Percentiles rank a stretch among this genome's conserved stretches.
phyloP scores from a whole-genome alignment of 2,113 vertebrate species.

The Pollimyrus isidori region DNA sequence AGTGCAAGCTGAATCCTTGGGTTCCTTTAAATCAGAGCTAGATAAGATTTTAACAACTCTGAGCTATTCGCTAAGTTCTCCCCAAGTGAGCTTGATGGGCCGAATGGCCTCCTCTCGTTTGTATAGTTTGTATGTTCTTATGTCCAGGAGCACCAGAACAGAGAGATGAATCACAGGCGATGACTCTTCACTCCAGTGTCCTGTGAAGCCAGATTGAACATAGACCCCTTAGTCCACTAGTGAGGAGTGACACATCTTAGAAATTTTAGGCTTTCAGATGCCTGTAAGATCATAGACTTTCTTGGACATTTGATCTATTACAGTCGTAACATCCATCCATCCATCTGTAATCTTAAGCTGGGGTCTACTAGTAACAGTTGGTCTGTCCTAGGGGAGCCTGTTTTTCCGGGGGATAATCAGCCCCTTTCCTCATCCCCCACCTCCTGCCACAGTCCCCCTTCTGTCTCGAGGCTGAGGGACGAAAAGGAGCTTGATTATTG shows the following conservation, averaged over 20 bases:
- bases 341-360: neutral
- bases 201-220: neutral
- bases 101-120: no score
- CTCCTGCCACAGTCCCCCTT: neutral
- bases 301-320: neutral
- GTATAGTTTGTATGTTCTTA: neutral
- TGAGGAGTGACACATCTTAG: neutral
- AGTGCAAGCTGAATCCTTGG: no score
- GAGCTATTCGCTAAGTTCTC: no score
- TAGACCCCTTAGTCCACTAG: neutral
- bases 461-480: neutral
- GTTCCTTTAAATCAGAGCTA: no score
- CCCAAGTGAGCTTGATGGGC: no score
- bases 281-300: neutral
- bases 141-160: neutral
- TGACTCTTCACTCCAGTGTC: neutral
- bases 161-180: neutral
- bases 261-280: neutral
- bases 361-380: neutral
- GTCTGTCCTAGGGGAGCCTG: neutral
- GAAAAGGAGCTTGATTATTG: neutral
- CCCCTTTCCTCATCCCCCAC: neutral
- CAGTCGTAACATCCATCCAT: neutral
- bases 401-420: neutral
- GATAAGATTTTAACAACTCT: no score